Base-by-base conservation (phyloP, 2,113 vertebrate species). In the Xenus cinereus region DNA sequence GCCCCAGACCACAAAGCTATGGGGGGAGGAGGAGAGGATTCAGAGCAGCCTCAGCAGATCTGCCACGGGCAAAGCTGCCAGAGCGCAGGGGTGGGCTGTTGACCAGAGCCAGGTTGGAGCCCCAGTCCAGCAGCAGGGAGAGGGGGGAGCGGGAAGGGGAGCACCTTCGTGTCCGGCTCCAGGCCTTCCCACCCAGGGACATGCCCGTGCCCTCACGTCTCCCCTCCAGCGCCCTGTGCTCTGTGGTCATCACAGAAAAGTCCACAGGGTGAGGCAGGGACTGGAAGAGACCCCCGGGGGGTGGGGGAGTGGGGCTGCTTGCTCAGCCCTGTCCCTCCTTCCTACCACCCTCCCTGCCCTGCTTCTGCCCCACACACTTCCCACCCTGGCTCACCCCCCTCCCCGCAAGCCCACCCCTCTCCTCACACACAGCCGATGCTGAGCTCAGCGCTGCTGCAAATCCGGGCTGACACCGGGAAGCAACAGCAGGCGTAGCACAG, bases 121-220 rank as follows among this genome's bases (percentile, higher is more conserved):
- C 21, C 50, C 16, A 0, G 39, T 46, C 50, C 87, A 45, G 56
- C 77, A 86, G 62, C 4, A 7, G 63, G 51, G 28, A 73, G 48
- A 87, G 35, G 5, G 11, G 9, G 20, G 2, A 67, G 22, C 5
- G 1, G 78, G 41, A 72, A 71, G 37, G 28, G 33, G 50, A 75
- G 17, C 27, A 28, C 19, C 57, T 32, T 72, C 6, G 2, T 24
- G 32, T 32, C 57, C 4, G 2, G 41, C 54, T 69, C 14, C 74
- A 66, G 74, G 9, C 28, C 59, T 37, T 60, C 50, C 22, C 37
- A 50, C 69, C 10, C n/a, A 48, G 60, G 26, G 15, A 75, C 14
- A 3, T 3, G 16, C 23, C 51, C 9, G 1, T 30, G 12, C 23
- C 30, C 18, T 21, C 9, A 9, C 5, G 0, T 54, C 51, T 74